A percentile compares a stretch with the other conserved stretches of the same genome.
Evolutionary conservation across 2,888 invertebrate genomes (phyloP).

Genomic region (Tachystola acroxantha): DNA sequence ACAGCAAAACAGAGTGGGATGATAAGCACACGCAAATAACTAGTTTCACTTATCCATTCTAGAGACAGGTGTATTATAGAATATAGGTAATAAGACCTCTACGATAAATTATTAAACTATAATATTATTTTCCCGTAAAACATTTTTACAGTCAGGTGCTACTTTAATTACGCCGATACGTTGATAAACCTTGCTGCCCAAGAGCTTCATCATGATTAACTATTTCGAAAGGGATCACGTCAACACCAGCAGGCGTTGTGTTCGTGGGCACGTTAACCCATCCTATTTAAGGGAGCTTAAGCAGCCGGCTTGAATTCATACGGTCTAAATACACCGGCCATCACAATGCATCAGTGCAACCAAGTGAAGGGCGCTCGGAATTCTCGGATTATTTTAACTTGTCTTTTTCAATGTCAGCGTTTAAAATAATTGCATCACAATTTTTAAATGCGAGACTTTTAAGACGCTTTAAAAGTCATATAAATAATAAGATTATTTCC

Average conservation of each 20-base stretch:
- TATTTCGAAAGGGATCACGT: conserved; percentile 23
- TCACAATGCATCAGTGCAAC: conserved; percentile 70
- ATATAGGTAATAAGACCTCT: neutral
- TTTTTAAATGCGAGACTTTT: conserved; percentile 74
- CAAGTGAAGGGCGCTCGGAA: conserved; percentile 73
- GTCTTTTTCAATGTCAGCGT: conserved; percentile 77
- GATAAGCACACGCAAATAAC: too few species aligned
- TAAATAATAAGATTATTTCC: conserved; percentile 65
- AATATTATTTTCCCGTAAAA: conserved; percentile 9
- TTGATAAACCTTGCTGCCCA: conserved; percentile 8
- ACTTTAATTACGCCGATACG: conserved; percentile 22
- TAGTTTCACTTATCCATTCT: too few species aligned
- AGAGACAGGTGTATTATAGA: conserved; percentile 6
- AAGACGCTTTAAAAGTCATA: conserved; percentile 63
- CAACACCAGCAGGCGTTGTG: conserved; percentile 9
- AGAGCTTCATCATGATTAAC: conserved; percentile 13
- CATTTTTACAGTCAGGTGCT: conserved; percentile 23
- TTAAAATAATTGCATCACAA: conserved; percentile 79
- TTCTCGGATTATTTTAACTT: conserved; percentile 76
- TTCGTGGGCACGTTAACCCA: conserved; percentile 21
- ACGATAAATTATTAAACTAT: neutral
- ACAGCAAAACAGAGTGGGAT: too few species aligned
- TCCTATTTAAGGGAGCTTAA: conserved; percentile 42
- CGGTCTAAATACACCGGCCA: conserved; percentile 69
- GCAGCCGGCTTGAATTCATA: conserved; percentile 51